Conservation (phyloP, 2,797 vertebrate species). For the Acanthurus tractus region DNA sequence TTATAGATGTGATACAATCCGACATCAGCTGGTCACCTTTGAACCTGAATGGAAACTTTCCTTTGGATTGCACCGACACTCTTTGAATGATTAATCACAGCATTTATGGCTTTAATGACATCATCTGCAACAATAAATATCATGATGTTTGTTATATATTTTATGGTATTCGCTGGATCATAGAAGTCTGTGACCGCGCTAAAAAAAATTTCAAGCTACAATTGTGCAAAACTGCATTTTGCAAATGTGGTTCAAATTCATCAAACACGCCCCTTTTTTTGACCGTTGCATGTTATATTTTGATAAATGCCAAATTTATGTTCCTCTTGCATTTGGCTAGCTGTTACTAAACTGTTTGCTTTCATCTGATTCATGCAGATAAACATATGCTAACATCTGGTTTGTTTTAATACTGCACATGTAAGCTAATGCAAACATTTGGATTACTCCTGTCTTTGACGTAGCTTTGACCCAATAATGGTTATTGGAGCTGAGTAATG, state of each 20-base stretch:
- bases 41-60: not conserved
- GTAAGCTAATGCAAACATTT: no score
- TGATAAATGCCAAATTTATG: not conserved
- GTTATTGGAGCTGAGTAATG: not conserved
- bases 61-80: not conserved
- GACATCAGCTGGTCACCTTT: slow-evolving; percentile 4
- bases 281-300: not conserved
- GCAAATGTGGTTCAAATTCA: not conserved
- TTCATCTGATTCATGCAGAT: not conserved
- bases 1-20: slow-evolving; percentile 7
- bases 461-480: not conserved
- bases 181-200: not conserved
- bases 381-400: not conserved
- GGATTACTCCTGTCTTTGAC: no score
- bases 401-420: not conserved
- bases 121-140: no score
- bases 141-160: not conserved
- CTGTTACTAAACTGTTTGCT: not conserved
- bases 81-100: not conserved
- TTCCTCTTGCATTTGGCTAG: not conserved
- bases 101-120: no score
- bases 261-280: not conserved
- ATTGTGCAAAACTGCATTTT: not conserved
- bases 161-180: not conserved
- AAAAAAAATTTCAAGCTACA: not conserved